phyloP scores from a whole-genome alignment of 2,113 vertebrate genomes.

The Crocuta crocuta region DNA sequence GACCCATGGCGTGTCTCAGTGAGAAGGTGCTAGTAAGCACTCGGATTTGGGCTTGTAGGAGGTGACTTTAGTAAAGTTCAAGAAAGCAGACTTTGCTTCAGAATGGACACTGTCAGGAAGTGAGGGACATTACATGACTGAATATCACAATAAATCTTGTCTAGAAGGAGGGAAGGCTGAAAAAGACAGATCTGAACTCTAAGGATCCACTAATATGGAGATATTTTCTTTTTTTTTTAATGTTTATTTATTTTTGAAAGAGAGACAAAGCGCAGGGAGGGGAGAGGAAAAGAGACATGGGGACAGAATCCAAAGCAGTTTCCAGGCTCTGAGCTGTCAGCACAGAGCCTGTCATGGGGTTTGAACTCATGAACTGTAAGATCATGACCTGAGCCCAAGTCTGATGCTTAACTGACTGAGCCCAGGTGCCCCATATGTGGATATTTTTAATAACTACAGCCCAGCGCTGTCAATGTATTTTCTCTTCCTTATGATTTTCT shows the following conservation, averaged over 20 bases:
- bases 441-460: background rate
- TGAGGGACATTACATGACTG: background rate
- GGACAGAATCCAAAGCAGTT: no score
- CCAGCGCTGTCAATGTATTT: background rate
- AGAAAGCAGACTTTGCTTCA: background rate
- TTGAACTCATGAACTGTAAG: no score
- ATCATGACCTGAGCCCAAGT: no score
- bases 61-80: background rate
- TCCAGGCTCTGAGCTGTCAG: no score
- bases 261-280: no score
- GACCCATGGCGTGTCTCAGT: accelerated
- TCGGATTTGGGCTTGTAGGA: background rate
- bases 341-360: no score
- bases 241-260: no score
- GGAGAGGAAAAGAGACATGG: no score
- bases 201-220: background rate
- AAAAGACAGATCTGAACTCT: background rate
- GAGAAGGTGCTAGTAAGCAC: background rate
- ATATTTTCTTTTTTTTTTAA: background rate
- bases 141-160: no score
- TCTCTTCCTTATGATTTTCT: background rate
- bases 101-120: background rate
- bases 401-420: no score
- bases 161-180: background rate
- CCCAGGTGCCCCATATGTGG: background rate